phyloP scores from a whole-genome alignment of 2,797 vertebrate genomes.

The Leptodactylus fallax region DNA sequence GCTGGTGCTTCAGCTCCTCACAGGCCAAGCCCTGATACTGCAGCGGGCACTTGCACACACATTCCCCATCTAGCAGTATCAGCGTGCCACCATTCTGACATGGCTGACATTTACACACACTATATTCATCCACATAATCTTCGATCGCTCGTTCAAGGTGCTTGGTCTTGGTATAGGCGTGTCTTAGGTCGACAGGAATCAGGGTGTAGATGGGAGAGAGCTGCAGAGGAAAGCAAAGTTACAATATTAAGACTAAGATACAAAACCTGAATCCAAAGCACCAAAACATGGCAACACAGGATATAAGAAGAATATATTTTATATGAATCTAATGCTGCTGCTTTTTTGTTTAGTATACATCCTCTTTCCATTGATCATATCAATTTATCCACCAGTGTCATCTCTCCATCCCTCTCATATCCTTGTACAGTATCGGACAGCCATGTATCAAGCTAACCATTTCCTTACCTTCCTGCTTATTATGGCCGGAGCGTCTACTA shows the following conservation, averaged over 20 bases:
- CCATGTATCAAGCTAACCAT: no score
- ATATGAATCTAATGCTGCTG: no score
- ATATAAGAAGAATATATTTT: no score
- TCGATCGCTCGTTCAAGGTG: constrained; percentile 79
- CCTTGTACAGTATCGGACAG: no score
- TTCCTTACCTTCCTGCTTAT: constrained; percentile 79
- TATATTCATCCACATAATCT: constrained; percentile 87
- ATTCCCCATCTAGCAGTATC: constrained; percentile 81
- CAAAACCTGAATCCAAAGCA: no score
- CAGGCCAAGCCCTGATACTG: constrained; percentile 81
- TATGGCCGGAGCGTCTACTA: constrained; percentile 79
- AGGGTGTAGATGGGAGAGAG: constrained; percentile 83
- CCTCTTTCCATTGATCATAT: no score
- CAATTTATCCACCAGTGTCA: no score
- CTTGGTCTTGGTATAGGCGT: constrained; percentile 65
- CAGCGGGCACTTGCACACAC: constrained; percentile 83
- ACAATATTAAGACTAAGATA: no score
- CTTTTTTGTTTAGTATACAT: no score
- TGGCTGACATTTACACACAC: constrained; percentile 84
- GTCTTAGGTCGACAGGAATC: constrained; percentile 78
- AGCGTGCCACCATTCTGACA: constrained; percentile 87
- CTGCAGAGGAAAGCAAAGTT: constrained; percentile 74
- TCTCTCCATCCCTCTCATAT: no score
- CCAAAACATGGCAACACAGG: no score
- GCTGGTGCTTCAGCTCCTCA: constrained; percentile 72